phyloP scores from a whole-genome alignment of 2,113 vertebrate genomes.

The Eptesicus fuscus region DNA sequence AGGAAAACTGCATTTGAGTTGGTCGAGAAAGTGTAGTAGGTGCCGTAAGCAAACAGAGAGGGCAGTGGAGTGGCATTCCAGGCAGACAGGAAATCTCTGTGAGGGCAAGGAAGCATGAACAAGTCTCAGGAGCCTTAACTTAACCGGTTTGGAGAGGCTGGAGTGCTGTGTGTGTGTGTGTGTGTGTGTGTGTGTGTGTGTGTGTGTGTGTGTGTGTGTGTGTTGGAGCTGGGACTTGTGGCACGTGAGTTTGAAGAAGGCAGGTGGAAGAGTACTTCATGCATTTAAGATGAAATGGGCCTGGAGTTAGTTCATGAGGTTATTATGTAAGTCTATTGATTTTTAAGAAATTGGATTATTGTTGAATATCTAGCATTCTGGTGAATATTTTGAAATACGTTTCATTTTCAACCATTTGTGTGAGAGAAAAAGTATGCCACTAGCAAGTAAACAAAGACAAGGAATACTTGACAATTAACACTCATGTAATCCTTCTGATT shows the following conservation, averaged over 20 bases:
- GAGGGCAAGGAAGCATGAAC: accelerated
- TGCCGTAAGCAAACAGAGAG: neutral
- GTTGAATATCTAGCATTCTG: neutral
- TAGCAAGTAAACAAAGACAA: neutral
- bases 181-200: neutral
- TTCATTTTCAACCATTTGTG: constrained; percentile 18
- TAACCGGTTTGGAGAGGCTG: neutral
- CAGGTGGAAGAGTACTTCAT: neutral
- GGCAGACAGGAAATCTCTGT: neutral
- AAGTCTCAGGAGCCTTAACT: neutral
- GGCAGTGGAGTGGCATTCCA: neutral
- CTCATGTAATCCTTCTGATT: neutral
- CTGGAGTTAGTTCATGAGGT: neutral
- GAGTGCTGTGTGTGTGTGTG: neutral
- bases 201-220: neutral
- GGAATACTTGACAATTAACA: neutral
- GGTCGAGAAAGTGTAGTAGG: neutral
- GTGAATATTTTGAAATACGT: constrained; percentile 18
- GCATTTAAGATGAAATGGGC: neutral
- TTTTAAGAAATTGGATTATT: constrained; percentile 26
- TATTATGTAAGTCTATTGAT: neutral
- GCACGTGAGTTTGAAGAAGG: neutral
- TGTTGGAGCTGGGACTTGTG: neutral
- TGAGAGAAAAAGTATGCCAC: neutral
- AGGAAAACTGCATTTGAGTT: neutral